Evolutionary conservation across 2,888 invertebrate genomes (phyloP).

Genomic region (Lymantria monacha): DNA sequence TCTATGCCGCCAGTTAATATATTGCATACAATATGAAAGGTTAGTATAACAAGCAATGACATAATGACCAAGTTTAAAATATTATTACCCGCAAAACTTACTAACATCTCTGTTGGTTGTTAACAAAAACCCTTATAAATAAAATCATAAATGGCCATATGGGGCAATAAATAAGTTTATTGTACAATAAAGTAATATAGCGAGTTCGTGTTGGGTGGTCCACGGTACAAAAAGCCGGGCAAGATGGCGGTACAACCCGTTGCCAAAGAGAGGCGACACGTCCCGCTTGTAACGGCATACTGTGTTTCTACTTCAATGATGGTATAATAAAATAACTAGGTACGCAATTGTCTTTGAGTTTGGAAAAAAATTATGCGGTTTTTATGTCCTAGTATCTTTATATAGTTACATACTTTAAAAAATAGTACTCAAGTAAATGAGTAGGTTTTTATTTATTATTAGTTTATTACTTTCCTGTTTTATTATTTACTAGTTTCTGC

Average conservation of each 20-base stretch:
- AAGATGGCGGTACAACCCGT: constrained; percentile 60
- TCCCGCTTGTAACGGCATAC: constrained; percentile 25
- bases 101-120: constrained; percentile 54
- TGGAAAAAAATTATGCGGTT: too few species aligned
- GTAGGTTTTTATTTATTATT: too few species aligned
- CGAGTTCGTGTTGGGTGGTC: constrained; percentile 77
- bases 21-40: too few species aligned
- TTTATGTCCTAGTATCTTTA: too few species aligned
- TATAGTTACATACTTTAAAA: too few species aligned
- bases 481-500: too few species aligned
- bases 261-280: constrained; percentile 56
- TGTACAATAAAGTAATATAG: constrained; percentile 81
- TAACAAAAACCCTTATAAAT: constrained; percentile 76
- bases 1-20: too few species aligned
- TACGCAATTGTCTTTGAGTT: not conserved
- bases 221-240: constrained; percentile 60
- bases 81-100: constrained; percentile 58
- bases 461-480: too few species aligned
- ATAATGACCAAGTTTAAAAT: too few species aligned
- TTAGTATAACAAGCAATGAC: too few species aligned
- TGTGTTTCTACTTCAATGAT: constrained; percentile 9
- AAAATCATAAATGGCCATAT: constrained; percentile 79
- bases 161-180: constrained; percentile 81
- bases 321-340: constrained; percentile 7
- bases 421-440: too few species aligned